phyloP scores from a whole-genome alignment of 2,113 vertebrate species.

The Pomatostomus ruficeps region DNA sequence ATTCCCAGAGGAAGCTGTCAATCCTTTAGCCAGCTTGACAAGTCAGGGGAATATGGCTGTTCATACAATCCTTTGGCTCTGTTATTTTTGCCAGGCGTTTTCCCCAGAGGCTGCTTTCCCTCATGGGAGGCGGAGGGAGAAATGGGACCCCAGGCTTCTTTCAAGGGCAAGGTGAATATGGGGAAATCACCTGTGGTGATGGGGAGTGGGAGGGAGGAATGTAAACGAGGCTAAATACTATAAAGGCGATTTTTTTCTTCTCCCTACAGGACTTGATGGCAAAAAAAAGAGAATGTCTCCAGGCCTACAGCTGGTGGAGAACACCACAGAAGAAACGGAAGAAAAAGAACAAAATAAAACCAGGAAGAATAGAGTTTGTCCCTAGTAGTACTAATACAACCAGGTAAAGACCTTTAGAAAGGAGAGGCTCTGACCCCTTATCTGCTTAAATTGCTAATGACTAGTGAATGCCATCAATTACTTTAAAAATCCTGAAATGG shows the following conservation, averaged over 20 bases:
- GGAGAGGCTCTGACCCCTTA: neutral
- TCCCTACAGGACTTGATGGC: conserved; percentile 63
- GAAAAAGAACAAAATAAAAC: conserved; percentile 73
- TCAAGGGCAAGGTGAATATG: conserved; percentile 76
- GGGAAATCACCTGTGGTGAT: conserved; percentile 76
- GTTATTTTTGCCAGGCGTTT: conserved; percentile 75
- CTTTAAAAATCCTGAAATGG: neutral
- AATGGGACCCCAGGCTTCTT: conserved; percentile 75
- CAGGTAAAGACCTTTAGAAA: conserved; percentile 53
- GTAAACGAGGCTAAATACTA: conserved; percentile 65
- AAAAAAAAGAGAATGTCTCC: conserved; percentile 66
- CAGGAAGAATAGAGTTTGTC: conserved; percentile 68
- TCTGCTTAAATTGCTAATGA: neutral
- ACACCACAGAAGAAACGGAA: conserved; percentile 67
- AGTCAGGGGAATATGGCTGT: conserved; percentile 74
- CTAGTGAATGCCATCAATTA: neutral
- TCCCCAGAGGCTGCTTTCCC: conserved; percentile 75
- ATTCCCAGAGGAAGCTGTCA: conserved; percentile 57
- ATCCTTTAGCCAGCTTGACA: conserved; percentile 68
- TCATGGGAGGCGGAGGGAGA: conserved; percentile 75
- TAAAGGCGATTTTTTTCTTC: conserved; percentile 54
- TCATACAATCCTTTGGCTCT: conserved; percentile 76
- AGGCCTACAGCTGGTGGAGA: conserved; percentile 68
- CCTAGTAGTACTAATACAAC: conserved; percentile 45
- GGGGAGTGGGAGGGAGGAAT: conserved; percentile 73